These are phyloP conservation scores for Nannobrachium achirus DNA, from an alignment of 2,113 vertebrate species.

Conservation along the genomic window DNA sequence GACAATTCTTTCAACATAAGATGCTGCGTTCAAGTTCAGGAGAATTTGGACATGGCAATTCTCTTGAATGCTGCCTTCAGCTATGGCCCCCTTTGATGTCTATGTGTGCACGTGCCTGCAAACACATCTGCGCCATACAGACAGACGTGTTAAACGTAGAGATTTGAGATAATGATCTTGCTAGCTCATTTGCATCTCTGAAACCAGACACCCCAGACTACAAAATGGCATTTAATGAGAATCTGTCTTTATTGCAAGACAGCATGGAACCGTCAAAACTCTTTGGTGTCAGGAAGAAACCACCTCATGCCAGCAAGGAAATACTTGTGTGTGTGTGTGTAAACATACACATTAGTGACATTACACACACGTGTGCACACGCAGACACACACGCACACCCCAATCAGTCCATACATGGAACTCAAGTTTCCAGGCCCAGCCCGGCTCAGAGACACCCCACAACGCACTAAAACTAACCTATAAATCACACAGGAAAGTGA, in stretches of 20 bases:
- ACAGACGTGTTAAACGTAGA: background rate
- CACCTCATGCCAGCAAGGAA: background rate
- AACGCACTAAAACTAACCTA: background rate
- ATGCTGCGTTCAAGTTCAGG: too few relatives aligned
- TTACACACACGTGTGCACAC: background rate
- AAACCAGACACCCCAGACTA: conserved; percentile 45
- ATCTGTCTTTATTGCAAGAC: conserved; percentile 7
- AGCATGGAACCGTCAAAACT: background rate
- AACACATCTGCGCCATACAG: too few relatives aligned
- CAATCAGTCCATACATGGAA: too few relatives aligned
- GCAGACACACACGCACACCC: background rate
- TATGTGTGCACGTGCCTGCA: too few relatives aligned
- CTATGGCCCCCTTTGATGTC: too few relatives aligned
- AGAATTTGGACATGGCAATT: too few relatives aligned
- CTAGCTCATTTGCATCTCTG: conserved; percentile 56
- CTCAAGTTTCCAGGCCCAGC: background rate
- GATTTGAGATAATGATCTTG: conserved; percentile 20
- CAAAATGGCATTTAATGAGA: conserved; percentile 3
- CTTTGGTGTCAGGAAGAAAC: conserved; percentile 3
- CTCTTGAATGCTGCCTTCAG: too few relatives aligned
- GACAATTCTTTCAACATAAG: too few relatives aligned
- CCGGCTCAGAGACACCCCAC: background rate
- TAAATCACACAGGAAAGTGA: conserved; percentile 16
- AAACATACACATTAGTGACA: too few relatives aligned
- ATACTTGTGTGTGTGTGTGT: too few relatives aligned